Evolutionary conservation across 2,113 vertebrate species (phyloP).

Genomic region (Mesocricetus auratus): DNA sequence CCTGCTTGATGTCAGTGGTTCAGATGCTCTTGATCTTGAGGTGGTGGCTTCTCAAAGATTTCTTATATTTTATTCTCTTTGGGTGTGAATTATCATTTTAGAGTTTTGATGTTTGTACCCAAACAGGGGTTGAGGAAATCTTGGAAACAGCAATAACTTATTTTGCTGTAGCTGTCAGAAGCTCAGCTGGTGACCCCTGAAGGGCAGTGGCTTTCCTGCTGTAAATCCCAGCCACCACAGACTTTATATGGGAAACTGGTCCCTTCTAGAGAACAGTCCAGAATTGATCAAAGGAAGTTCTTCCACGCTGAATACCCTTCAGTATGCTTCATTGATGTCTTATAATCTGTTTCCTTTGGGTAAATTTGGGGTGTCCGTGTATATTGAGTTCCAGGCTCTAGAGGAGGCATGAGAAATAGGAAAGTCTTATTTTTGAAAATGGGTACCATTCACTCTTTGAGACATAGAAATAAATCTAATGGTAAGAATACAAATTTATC

Average conservation of each 20-base stretch:
- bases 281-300: constrained; percentile 73
- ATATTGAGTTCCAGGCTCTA: constrained; percentile 74
- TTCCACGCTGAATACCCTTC: constrained; percentile 11
- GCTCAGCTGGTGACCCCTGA: constrained; percentile 70
- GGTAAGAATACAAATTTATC: constrained; percentile 80
- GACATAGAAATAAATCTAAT: constrained; percentile 79
- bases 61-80: constrained; percentile 86
- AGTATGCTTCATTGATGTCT: constrained; percentile 41
- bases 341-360: constrained; percentile 78
- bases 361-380: constrained; percentile 67
- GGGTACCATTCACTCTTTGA: constrained; percentile 77
- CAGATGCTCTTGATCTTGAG: constrained; percentile 87
- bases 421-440: constrained; percentile 69
- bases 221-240: constrained; percentile 79
- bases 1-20: constrained; percentile 84
- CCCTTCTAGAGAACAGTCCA: constrained; percentile 78
- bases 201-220: constrained; percentile 75
- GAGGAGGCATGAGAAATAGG: constrained; percentile 67
- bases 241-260: constrained; percentile 70
- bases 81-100: constrained; percentile 84
- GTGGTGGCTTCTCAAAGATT: constrained; percentile 79
- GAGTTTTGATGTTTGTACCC: constrained; percentile 85
- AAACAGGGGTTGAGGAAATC: constrained; percentile 81
- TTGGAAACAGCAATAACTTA: constrained; percentile 75
- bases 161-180: constrained; percentile 80